phyloP scores from a whole-genome alignment of 2,888 invertebrate genomes.

The Carterocephalus palaemon region DNA sequence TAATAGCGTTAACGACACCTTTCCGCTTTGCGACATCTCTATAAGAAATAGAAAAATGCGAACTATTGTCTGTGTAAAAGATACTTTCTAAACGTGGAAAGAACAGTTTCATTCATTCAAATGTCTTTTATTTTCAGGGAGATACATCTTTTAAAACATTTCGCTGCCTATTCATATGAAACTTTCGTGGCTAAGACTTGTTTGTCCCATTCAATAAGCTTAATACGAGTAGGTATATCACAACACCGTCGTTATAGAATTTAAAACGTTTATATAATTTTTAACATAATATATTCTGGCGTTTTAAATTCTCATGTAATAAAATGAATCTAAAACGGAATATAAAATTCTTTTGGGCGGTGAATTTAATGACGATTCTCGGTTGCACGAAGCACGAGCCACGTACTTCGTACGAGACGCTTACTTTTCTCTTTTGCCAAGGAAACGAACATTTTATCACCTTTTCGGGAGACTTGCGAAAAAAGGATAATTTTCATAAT shows the following conservation, averaged over 20 bases:
- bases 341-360: constrained; percentile 30
- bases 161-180: too few species aligned
- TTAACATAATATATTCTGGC: too few species aligned
- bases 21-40: constrained; percentile 6
- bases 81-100: constrained; percentile 13
- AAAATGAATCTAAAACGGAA: constrained; percentile 6
- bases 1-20: constrained; percentile 16
- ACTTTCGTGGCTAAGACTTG: too few species aligned
- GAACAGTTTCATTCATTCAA: constrained; percentile 7
- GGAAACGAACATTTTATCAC: constrained; percentile 54
- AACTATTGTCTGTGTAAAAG: constrained; percentile 8
- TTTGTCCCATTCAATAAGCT: too few species aligned
- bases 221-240: too few species aligned
- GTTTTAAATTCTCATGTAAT: too few species aligned
- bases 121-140: background rate
- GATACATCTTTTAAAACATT: too few species aligned
- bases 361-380: too few species aligned
- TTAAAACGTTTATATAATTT: too few species aligned
- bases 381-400: constrained; percentile 29
- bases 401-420: constrained; percentile 42
- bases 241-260: too few species aligned
- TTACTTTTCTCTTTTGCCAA: constrained; percentile 46
- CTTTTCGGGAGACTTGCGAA: constrained; percentile 56
- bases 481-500: constrained; percentile 58
- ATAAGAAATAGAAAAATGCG: constrained; percentile 10